Conservation (phyloP, 1,140 invertebrate genomes). For the Acromyrmex echinatior region DNA sequence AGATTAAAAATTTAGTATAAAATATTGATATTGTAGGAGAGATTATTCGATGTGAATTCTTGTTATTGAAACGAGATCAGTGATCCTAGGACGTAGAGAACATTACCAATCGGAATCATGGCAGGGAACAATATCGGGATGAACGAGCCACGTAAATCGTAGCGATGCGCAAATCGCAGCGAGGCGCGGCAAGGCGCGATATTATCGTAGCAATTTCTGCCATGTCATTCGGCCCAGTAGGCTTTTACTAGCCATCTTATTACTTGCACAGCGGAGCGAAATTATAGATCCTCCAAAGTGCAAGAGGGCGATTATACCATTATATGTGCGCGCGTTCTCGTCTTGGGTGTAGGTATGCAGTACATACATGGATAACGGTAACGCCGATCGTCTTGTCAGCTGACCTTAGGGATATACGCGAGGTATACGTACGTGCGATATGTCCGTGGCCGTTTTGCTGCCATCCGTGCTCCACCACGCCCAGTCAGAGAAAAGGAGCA, state of each 20-base stretch:
- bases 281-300: slow-evolving; percentile 58
- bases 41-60: background rate
- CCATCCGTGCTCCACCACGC: slow-evolving; percentile 35
- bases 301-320: slow-evolving; percentile 45
- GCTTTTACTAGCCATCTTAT: slow-evolving; percentile 37
- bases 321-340: background rate
- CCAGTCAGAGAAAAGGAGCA: slow-evolving; percentile 52
- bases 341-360: slow-evolving; percentile 19
- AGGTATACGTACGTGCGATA: slow-evolving; percentile 18
- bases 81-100: background rate
- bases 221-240: slow-evolving; percentile 35
- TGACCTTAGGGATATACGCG: slow-evolving; percentile 59
- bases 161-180: slow-evolving; percentile 23
- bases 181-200: slow-evolving; percentile 28
- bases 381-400: slow-evolving; percentile 55
- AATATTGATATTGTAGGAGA: background rate
- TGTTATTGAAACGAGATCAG: background rate
- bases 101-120: background rate
- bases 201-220: slow-evolving; percentile 50
- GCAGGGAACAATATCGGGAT: background rate
- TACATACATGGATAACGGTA: slow-evolving; percentile 60
- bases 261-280: slow-evolving; percentile 36
- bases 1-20: background rate
- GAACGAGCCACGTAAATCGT: slow-evolving; percentile 3
- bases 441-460: slow-evolving; percentile 20